Conservation (phyloP, 2,888 invertebrate species). For the Orthosia gothica region DNA sequence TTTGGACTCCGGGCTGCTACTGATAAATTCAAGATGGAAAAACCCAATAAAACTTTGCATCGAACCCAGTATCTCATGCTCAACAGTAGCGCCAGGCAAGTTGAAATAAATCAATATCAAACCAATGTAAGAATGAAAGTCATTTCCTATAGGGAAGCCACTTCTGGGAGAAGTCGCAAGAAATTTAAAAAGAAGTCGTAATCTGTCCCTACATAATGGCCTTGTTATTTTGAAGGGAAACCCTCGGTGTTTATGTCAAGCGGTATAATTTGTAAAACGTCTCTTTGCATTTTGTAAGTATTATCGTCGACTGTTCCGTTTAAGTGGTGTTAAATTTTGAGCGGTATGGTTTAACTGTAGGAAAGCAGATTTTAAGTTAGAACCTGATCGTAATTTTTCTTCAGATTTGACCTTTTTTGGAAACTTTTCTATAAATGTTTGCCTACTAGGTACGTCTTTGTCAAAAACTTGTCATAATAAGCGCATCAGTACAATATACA, state of each 20-base stretch:
- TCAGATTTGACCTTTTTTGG: no score
- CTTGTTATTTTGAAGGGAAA: constrained; percentile 39
- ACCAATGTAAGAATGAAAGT: no score
- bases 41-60: no score
- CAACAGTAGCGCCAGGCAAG: no score
- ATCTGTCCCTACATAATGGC: constrained; percentile 32
- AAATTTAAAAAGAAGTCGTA: constrained; percentile 38
- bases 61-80: no score
- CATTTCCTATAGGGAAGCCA: constrained; percentile 20
- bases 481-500: no score
- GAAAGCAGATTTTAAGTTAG: constrained; percentile 6
- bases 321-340: constrained; percentile 28
- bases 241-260: constrained; percentile 45
- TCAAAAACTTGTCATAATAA: no score
- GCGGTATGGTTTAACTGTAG: background rate
- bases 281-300: constrained; percentile 6
- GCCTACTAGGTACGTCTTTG: no score
- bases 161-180: background rate
- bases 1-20: no score
- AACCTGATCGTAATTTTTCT: background rate
- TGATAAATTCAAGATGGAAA: no score
- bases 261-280: constrained; percentile 38
- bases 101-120: no score
- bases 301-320: constrained; percentile 5
- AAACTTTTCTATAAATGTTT: no score